These are phyloP conservation scores for Rhinolophus ferrumequinum DNA, from an alignment of 2,113 vertebrate genomes.

Conservation along the genomic window DNA sequence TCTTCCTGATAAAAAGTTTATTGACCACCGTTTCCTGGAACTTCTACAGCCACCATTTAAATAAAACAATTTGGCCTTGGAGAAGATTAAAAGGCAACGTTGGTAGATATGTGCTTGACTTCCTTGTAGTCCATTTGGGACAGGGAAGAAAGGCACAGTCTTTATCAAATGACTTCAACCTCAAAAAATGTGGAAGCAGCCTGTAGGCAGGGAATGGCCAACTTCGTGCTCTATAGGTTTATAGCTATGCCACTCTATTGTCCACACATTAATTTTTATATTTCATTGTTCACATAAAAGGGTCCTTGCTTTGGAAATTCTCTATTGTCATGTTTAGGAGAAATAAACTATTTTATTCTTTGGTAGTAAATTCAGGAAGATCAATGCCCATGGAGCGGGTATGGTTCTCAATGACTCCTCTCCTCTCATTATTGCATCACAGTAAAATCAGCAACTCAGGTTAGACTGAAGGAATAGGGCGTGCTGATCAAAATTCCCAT, in stretches of 20 bases:
- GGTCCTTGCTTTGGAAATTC: background rate
- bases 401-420: background rate
- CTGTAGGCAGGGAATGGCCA: background rate
- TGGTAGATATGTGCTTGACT: background rate
- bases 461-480: background rate
- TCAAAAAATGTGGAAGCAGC: background rate
- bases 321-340: background rate
- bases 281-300: background rate
- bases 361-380: background rate
- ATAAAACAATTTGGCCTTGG: background rate
- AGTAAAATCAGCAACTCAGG: background rate
- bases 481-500: background rate
- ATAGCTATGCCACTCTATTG: background rate
- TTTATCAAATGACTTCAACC: background rate
- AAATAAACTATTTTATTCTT: background rate
- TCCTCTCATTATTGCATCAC: too few species aligned
- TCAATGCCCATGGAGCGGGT: fast-evolving
- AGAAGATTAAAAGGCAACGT: background rate
- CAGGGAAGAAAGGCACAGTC: background rate
- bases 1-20: background rate
- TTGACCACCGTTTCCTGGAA: background rate
- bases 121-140: background rate
- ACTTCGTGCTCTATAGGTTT: background rate
- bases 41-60: background rate
- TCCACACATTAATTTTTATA: background rate